phyloP scores from a whole-genome alignment of 2,888 invertebrate species.

The Nomada fabriciana region DNA sequence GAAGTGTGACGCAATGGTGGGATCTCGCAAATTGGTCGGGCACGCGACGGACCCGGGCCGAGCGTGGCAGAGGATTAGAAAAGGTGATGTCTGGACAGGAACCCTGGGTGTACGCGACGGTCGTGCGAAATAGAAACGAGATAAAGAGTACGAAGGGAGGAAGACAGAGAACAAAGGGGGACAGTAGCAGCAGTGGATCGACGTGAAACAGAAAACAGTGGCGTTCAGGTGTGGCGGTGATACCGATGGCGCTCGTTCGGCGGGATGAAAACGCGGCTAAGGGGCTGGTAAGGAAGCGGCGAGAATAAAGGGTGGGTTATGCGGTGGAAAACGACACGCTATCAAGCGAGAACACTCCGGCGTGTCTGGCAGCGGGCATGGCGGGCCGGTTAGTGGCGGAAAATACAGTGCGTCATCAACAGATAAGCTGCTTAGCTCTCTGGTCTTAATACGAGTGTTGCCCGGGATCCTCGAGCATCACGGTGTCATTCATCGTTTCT shows the following conservation, averaged over 20 bases:
- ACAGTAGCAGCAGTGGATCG: not conserved
- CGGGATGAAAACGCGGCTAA: conserved; percentile 33
- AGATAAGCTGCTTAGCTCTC: conserved; percentile 81
- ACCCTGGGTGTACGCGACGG: not conserved
- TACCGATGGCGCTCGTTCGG: conserved; percentile 28
- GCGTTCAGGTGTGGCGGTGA: conserved; percentile 28
- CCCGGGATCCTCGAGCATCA: conserved; percentile 55
- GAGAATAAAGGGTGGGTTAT: conserved; percentile 67
- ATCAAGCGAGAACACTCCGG: conserved; percentile 80
- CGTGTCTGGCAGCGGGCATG: conserved; percentile 41
- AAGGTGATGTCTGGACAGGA: conserved; percentile 2
- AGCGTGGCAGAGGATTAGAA: not conserved
- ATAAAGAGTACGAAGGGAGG: not conserved
- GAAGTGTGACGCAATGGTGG: no score
- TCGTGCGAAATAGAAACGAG: not conserved
- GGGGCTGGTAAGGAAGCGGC: conserved; percentile 48
- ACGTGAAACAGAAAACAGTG: conserved; percentile 14
- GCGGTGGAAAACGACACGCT: conserved; percentile 77
- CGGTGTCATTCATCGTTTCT: conserved; percentile 4
- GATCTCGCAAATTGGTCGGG: not conserved
- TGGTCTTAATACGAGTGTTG: conserved; percentile 76
- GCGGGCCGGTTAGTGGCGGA: conserved; percentile 71
- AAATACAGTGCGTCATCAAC: conserved; percentile 82
- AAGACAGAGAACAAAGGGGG: not conserved
- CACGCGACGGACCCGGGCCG: not conserved